Conservation (phyloP, 2,113 vertebrate species). For the Indri indri region DNA sequence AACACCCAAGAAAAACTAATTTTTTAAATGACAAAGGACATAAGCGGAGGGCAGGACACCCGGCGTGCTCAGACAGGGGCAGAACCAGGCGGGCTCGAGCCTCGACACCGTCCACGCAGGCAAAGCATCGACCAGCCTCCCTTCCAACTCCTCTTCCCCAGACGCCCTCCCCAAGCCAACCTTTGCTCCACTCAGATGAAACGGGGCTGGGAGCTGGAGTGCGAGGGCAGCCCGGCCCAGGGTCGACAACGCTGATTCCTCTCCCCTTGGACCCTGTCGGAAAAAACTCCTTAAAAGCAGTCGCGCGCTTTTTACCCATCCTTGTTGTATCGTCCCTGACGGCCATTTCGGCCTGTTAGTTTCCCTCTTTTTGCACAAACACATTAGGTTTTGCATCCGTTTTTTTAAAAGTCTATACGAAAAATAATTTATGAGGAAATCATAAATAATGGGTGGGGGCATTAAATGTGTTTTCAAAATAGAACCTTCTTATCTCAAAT, state of each 20-base stretch:
- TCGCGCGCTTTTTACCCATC: fast-evolving
- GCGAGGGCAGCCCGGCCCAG: background rate
- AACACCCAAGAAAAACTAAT: background rate
- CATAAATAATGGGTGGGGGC: background rate
- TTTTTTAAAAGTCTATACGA: background rate
- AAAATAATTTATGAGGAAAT: conserved; percentile 46
- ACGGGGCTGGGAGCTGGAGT: too few relatives aligned
- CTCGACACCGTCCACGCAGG: fast-evolving
- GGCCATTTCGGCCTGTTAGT: background rate
- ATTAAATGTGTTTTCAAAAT: background rate
- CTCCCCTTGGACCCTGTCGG: fast-evolving
- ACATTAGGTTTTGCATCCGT: background rate
- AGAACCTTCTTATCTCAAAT: background rate
- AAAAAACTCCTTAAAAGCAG: background rate
- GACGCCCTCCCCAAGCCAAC: background rate
- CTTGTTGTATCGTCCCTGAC: background rate
- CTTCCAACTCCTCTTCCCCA: background rate
- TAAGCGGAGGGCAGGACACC: fast-evolving
- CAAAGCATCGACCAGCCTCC: fast-evolving
- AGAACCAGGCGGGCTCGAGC: background rate
- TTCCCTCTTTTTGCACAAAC: background rate
- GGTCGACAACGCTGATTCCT: fast-evolving
- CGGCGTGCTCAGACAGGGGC: background rate
- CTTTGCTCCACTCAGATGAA: background rate
- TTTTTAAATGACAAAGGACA: background rate